phyloP scores from a whole-genome alignment of 2,113 vertebrate species.

The Lamprologus callipterus region DNA sequence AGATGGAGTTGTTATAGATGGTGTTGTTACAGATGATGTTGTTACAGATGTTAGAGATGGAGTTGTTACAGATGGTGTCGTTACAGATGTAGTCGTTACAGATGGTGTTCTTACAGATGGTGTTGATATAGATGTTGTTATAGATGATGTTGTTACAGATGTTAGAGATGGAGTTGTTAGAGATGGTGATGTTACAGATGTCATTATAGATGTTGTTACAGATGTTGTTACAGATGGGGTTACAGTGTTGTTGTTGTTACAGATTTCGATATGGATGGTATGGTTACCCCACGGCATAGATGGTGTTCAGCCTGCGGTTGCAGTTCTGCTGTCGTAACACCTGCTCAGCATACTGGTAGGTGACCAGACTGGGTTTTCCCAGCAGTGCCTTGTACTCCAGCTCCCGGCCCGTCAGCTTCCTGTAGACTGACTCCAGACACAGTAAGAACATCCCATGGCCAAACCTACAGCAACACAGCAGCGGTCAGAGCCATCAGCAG shows the following conservation, averaged over 20 bases:
- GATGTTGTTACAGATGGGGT: not conserved
- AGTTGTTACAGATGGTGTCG: rapidly evolving
- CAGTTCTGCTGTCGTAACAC: slow-evolving; percentile 59
- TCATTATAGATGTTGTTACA: not conserved
- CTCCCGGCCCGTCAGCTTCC: slow-evolving; percentile 82
- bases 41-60: rapidly evolving
- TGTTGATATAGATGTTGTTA: rapidly evolving
- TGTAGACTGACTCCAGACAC: slow-evolving; percentile 85
- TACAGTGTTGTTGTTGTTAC: not conserved
- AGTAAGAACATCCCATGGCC: slow-evolving; percentile 85
- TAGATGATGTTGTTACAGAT: rapidly evolving
- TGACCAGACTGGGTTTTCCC: slow-evolving; percentile 84
- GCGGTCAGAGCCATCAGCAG: not conserved
- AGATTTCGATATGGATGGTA: not conserved
- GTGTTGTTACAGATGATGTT: rapidly evolving
- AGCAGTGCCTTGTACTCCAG: slow-evolving; percentile 79
- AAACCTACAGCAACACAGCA: slow-evolving; percentile 63
- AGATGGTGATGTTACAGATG: not conserved
- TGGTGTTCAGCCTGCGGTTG: slow-evolving; percentile 63
- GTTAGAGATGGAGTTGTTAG: rapidly evolving
- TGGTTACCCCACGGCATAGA: slow-evolving; percentile 82
- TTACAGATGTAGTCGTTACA: rapidly evolving
- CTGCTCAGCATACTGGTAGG: slow-evolving; percentile 80
- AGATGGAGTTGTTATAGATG: too few species aligned
- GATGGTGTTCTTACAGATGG: rapidly evolving